Conservation (phyloP, 2,888 invertebrate species). For the Zonitis immaculata region DNA sequence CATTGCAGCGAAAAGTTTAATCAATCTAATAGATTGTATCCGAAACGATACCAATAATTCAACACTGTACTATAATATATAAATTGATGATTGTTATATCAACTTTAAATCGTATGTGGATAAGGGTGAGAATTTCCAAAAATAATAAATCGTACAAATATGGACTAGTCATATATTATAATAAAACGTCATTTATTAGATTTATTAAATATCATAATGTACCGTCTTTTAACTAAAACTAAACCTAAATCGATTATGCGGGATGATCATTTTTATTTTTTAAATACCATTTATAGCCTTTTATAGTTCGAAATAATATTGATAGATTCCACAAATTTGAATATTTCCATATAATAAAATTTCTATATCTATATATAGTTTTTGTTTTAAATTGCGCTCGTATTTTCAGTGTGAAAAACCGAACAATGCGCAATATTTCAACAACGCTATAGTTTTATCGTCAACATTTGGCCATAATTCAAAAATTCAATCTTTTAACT, state of each 20-base stretch:
- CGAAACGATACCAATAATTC: conserved; percentile 42
- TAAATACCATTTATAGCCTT: conserved; percentile 31
- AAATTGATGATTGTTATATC: conserved; percentile 28
- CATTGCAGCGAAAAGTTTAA: conserved; percentile 37
- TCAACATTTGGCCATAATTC: conserved; percentile 31
- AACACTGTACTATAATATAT: conserved; percentile 34
- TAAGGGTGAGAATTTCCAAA: conserved; percentile 31
- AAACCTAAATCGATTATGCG: conserved; percentile 42
- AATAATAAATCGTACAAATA: conserved; percentile 36
- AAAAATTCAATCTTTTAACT: conserved; percentile 41
- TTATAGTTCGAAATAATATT: conserved; percentile 34
- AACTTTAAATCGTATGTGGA: conserved; percentile 31
- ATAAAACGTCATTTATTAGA: conserved; percentile 50
- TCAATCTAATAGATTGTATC: conserved; percentile 46
- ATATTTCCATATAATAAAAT: too few species aligned
- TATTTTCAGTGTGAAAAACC: conserved; percentile 1
- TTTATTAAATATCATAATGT: conserved; percentile 50
- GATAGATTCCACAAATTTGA: too few species aligned
- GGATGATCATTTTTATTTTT: conserved; percentile 44
- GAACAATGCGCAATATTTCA: conserved; percentile 10
- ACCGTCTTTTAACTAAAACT: conserved; percentile 35
- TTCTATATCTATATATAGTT: too few species aligned
- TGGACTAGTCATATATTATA: conserved; percentile 46
- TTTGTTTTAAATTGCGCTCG: neutral
- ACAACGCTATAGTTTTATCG: conserved; percentile 13